Percentiles rank a stretch among this genome's conserved stretches.
phyloP scores from a whole-genome alignment of 30 jellyfish, hydroid and myxozoan genomes.

The Aurelia aurita complex sp. Pacific region DNA sequence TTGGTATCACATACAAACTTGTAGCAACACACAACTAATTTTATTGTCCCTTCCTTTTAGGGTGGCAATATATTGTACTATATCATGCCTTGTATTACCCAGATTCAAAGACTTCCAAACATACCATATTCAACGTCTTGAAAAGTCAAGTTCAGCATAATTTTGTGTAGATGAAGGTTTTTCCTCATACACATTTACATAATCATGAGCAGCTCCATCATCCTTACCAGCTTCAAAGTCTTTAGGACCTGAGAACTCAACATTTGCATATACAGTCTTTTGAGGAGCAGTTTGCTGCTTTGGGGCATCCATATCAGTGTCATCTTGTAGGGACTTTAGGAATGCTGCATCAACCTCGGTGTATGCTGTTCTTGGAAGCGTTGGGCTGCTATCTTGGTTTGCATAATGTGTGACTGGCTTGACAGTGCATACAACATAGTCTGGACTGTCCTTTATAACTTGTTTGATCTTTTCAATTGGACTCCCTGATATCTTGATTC shows the following conservation, averaged over 20 bases:
- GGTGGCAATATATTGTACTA: too few species aligned
- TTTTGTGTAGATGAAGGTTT: slow-evolving; percentile 38
- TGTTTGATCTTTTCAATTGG: slow-evolving; percentile 87
- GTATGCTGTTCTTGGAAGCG: slow-evolving; percentile 71
- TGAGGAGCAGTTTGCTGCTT: slow-evolving; percentile 9
- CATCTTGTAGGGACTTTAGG: slow-evolving; percentile 33
- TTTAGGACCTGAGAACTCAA: background rate
- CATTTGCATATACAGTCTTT: slow-evolving; percentile 30
- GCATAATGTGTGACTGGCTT: slow-evolving; percentile 94
- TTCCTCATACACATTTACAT: slow-evolving; percentile 48
- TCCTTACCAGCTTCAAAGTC: background rate
- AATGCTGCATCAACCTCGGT: slow-evolving; percentile 84
- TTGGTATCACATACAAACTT: background rate
- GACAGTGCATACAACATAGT: slow-evolving; percentile 90
- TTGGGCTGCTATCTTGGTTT: slow-evolving; percentile 78
- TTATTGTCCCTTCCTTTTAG: too few species aligned
- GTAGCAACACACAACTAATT: background rate
- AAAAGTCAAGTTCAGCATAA: slow-evolving; percentile 88
- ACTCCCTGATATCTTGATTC: slow-evolving; percentile 78
- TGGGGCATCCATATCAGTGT: slow-evolving; percentile 20
- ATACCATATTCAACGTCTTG: background rate
- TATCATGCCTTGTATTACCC: too few species aligned
- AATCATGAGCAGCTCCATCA: slow-evolving; percentile 4
- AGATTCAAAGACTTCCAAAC: background rate
- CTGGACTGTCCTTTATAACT: slow-evolving; percentile 84